Evolutionary conservation across 1,140 invertebrate species (phyloP), one percentile per base, ranked within the genome.

Genomic region (Conus ventricosus): DNA sequence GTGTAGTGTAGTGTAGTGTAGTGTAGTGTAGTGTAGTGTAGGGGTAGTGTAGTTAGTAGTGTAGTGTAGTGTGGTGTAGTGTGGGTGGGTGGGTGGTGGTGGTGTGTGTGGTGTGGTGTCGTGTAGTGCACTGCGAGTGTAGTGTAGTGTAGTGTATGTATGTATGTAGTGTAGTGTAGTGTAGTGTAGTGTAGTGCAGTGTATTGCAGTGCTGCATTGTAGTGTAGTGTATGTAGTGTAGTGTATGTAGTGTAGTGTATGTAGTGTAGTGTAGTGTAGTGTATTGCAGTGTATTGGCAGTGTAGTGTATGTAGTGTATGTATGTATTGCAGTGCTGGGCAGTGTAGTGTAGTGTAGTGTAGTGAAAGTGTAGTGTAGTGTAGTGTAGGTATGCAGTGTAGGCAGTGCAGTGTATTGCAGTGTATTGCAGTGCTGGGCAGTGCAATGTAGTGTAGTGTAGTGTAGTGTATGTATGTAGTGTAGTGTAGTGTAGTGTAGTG

Each of bases 131-230:
- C 39, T 39, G 39, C 39, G 39, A 1, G 39, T 39, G 3, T 39
- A 39, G 39, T 39, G 39, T 0, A 39, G 39, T 39, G 39, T 0
- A 39, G 39, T 39, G 39, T 0, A 39, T n/a, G n/a, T n/a, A n/a
- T n/a, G n/a, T n/a, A n/a, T n/a, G 67, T 0, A 71, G 67, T 71
- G 67, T 0, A 71, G 20, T 71, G 67, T 4, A 71, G 67, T 71
- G 67, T 76, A 82, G 76, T 75, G 54, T 25, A 87, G 54, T 87
- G 15, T 76, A n/a, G 57, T 60, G 57, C 57, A 71, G 67, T 71
- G 67, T 0, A 71, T 3, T 71, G 67, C 23, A 71, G 67, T 23
- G 67, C 23, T 23, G 67, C 23, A 71, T 3, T 71, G 67, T 0
- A 71, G 67, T 71, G 67, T 0, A 71, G 67, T 71, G 67, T 0